phyloP scores from a whole-genome alignment of 2,797 vertebrate genomes.

The Eospalax fontanierii region DNA sequence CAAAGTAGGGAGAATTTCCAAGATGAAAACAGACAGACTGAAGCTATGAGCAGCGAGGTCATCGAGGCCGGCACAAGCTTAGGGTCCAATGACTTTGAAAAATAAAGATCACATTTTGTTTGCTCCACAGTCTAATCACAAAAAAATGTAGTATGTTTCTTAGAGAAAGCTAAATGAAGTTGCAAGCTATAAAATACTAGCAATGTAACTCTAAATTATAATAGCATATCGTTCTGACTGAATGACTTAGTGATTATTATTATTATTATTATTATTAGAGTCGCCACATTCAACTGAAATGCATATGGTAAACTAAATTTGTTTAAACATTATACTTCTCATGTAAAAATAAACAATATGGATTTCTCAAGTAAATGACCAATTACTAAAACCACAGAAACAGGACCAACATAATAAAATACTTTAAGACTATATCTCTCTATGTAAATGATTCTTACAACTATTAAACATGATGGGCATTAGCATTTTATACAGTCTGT shows the following conservation, averaged over 20 bases:
- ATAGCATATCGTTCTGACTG: slow-evolving; percentile 5
- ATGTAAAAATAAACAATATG: neutral
- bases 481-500: neutral
- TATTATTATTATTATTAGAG: slow-evolving; percentile 3
- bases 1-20: neutral
- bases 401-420: neutral
- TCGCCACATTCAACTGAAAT: slow-evolving; percentile 23
- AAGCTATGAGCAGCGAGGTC: neutral
- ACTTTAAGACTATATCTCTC: slow-evolving; percentile 1
- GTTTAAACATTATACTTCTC: neutral
- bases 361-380: neutral
- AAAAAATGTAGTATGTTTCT: neutral
- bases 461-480: neutral
- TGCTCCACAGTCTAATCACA: slow-evolving; percentile 3
- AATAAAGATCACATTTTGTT: neutral
- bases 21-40: fast-evolving
- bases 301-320: neutral
- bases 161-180: neutral
- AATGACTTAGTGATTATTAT: neutral
- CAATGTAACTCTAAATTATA: neutral
- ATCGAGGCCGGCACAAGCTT: neutral
- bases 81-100: neutral
- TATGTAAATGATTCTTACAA: neutral
- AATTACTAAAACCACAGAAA: slow-evolving; percentile 34
- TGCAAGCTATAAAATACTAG: slow-evolving; percentile 30